These are phyloP conservation scores for Idris sp. DNA, from an alignment of 1,140 invertebrate species.

Conservation along the genomic window DNA sequence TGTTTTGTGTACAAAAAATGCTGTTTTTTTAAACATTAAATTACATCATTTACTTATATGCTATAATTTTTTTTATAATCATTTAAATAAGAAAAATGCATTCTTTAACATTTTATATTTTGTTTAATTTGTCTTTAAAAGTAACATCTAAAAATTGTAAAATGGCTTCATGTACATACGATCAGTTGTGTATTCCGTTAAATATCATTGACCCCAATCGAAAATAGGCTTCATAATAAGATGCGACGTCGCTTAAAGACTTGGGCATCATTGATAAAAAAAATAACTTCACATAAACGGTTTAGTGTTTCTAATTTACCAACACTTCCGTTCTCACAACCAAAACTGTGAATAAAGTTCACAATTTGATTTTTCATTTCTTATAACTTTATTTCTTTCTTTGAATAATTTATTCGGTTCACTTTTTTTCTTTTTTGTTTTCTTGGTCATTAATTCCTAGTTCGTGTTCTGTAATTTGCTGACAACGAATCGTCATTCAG, in stretches of 20 bases:
- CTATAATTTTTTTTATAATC: too few species aligned
- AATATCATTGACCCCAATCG: slow-evolving; percentile 55
- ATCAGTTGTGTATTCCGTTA: slow-evolving; percentile 26
- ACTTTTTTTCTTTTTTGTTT: slow-evolving; percentile 6
- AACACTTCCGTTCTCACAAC: slow-evolving; percentile 36
- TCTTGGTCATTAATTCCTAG: slow-evolving; percentile 27
- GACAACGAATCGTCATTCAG: slow-evolving; percentile 59
- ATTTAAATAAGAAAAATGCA: too few species aligned
- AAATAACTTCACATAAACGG: slow-evolving; percentile 23
- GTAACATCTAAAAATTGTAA: too few species aligned
- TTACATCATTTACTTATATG: too few species aligned
- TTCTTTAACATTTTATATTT: too few species aligned
- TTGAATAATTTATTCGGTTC: slow-evolving; percentile 1
- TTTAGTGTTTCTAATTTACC: slow-evolving; percentile 33
- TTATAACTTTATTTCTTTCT: not conserved
- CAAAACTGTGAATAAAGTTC: not conserved
- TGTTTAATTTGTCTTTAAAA: too few species aligned
- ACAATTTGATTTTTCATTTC: slow-evolving; percentile 5
- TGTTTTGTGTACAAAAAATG: slow-evolving; percentile 1
- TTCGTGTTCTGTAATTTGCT: slow-evolving; percentile 53
- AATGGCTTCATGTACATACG: slow-evolving; percentile 35
- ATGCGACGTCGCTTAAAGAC: slow-evolving; percentile 36
- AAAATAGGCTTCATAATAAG: slow-evolving; percentile 57
- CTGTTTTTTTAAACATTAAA: too few species aligned
- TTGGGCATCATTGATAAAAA: slow-evolving; percentile 29